Conservation (phyloP, 1,140 invertebrate genomes). For the Dreissena polymorpha region DNA sequence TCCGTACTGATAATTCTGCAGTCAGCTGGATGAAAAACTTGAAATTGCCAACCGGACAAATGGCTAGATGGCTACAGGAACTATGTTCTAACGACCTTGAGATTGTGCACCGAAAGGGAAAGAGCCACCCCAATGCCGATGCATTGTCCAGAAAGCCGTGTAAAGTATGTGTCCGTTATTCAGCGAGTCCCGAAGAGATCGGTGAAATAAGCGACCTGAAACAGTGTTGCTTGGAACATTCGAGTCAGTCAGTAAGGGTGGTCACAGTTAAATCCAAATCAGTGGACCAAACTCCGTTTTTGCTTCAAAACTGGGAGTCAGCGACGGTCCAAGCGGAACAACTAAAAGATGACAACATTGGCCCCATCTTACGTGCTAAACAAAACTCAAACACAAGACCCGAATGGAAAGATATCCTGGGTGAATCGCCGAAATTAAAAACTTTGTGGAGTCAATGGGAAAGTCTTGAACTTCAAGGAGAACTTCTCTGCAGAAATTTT, state of each 20-base stretch:
- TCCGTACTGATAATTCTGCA: conserved; percentile 62
- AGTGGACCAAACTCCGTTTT: neutral
- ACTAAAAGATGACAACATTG: neutral
- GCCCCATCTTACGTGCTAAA: neutral
- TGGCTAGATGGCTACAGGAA: conserved; percentile 31
- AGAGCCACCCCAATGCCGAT: conserved; percentile 20
- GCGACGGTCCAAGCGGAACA: neutral
- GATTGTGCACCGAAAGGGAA: conserved; percentile 3
- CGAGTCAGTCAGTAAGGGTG: neutral
- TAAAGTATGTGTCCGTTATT: conserved; percentile 8
- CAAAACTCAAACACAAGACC: neutral
- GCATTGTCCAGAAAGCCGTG: conserved; percentile 33
- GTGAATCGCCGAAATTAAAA: neutral
- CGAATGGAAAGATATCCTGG: neutral
- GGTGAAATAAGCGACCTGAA: neutral
- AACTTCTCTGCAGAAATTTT: neutral
- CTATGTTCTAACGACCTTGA: conserved; percentile 15
- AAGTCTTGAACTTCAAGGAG: neutral
- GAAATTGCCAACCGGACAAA: conserved; percentile 2
- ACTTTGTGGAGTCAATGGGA: conserved; percentile 8
- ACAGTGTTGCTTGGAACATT: neutral
- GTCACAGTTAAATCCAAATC: neutral
- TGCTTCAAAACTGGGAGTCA: neutral
- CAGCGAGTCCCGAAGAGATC: neutral
- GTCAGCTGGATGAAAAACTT: conserved; percentile 15